These are phyloP conservation scores for Entomyzon cyanotis DNA, from an alignment of 2,113 vertebrate genomes.

Conservation along the genomic window DNA sequence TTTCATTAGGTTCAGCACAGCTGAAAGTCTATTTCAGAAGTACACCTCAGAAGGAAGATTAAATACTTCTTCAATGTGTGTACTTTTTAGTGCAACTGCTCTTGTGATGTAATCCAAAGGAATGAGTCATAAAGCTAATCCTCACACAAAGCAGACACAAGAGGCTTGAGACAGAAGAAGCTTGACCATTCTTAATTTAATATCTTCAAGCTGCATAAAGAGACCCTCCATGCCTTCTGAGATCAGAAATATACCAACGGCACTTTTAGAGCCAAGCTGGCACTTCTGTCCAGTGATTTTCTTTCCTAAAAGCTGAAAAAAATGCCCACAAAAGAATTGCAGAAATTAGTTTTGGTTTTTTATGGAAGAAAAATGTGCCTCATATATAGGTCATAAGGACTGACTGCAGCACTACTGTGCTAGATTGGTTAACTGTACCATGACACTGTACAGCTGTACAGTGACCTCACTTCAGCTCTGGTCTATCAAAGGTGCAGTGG, in stretches of 20 bases:
- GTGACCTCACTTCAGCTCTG: not conserved
- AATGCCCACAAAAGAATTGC: not conserved
- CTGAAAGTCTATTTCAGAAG: not conserved
- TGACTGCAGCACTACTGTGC: not conserved
- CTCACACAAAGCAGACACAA: not conserved
- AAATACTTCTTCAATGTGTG: not conserved
- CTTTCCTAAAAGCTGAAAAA: not conserved
- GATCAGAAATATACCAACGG: not conserved
- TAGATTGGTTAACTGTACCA: not conserved
- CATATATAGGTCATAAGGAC: not conserved
- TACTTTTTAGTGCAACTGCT: not conserved
- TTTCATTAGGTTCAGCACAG: not conserved
- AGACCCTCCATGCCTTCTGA: not conserved
- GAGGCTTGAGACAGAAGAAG: not conserved
- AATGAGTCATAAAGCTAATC: not conserved
- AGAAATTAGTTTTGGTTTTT: not conserved
- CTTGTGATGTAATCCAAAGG: not conserved
- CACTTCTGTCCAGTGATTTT: not conserved
- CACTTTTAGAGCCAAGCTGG: not conserved
- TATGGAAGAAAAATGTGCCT: not conserved
- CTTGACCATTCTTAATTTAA: not conserved
- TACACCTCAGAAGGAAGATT: not conserved
- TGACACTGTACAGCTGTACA: not conserved
- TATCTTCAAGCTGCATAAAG: not conserved
- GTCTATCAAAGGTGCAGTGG: not conserved